Conservation (phyloP, 1,140 invertebrate species). For the Cheumatopsyche charites region DNA sequence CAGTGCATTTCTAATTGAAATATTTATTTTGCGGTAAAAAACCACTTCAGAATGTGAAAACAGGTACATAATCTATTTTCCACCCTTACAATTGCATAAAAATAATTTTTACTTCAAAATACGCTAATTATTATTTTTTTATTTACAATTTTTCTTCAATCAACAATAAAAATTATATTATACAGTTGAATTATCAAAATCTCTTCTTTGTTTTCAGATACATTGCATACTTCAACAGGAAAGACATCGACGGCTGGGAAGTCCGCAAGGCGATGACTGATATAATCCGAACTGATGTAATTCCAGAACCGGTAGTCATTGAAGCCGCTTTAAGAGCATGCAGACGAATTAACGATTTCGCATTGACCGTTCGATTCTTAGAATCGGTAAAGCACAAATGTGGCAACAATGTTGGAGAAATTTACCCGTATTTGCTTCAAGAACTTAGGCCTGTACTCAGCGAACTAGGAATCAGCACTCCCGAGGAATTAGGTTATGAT, state of each 20-base stretch:
- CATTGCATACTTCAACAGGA: constrained; percentile 84
- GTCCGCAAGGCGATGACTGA: constrained; percentile 87
- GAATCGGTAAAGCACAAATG: constrained; percentile 93
- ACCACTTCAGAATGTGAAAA: too few relatives aligned
- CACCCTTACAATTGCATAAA: too few relatives aligned
- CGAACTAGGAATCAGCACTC: constrained; percentile 92
- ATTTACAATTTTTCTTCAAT: too few relatives aligned
- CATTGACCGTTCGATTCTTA: constrained; percentile 89
- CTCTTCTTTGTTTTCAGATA: constrained; percentile 65
- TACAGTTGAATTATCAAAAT: too few relatives aligned
- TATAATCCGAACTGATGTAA: constrained; percentile 85
- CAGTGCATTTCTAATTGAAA: too few relatives aligned
- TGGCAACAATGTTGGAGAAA: constrained; percentile 75
- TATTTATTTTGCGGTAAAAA: too few relatives aligned
- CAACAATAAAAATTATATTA: too few relatives aligned
- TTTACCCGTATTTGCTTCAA: constrained; percentile 92
- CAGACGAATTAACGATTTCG: constrained; percentile 91
- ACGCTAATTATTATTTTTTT: too few relatives aligned
- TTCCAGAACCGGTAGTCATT: constrained; percentile 95
- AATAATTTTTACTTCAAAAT: too few relatives aligned
- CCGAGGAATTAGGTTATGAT: constrained; percentile 96
- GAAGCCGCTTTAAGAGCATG: constrained; percentile 91
- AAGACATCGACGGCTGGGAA: constrained; percentile 96
- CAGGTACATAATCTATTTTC: too few relatives aligned
- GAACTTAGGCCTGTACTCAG: constrained; percentile 91